phyloP scores from a whole-genome alignment of 1,140 invertebrate genomes.

The Paraescarpia echinospica region DNA sequence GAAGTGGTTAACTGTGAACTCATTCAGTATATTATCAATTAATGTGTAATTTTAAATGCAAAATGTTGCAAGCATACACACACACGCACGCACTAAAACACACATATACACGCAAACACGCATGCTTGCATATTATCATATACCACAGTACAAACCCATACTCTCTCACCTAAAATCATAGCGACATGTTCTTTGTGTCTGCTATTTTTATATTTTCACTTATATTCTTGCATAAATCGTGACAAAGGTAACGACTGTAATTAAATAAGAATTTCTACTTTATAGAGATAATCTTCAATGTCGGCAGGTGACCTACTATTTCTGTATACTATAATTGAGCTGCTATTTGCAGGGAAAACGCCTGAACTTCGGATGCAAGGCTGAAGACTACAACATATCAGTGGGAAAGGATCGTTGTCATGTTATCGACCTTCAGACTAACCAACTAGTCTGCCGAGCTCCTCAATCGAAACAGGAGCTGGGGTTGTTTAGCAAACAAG shows the following conservation, averaged over 20 bases:
- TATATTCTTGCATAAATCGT: too few species aligned
- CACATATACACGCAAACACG: not conserved
- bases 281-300: too few species aligned
- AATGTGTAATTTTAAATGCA: not conserved
- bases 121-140: not conserved
- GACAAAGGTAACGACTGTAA: too few species aligned
- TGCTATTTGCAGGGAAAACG: not conserved
- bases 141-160: too few species aligned
- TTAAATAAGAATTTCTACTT: too few species aligned
- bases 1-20: not conserved
- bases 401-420: not conserved
- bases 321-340: too few species aligned
- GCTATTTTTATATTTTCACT: too few species aligned
- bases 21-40: not conserved
- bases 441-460: not conserved
- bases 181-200: not conserved
- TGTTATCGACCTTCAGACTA: not conserved
- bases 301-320: too few species aligned
- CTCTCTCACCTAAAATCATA: not conserved
- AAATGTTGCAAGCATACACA: not conserved
- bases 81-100: not conserved
- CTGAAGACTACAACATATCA: not conserved
- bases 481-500: not conserved
- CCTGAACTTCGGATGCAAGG: not conserved
- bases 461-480: not conserved